A percentile compares a stretch with the other conserved stretches of the same genome.
Conservation (phyloP, 2,113 vertebrate species). For the Cricetomys ansorgei region DNA sequence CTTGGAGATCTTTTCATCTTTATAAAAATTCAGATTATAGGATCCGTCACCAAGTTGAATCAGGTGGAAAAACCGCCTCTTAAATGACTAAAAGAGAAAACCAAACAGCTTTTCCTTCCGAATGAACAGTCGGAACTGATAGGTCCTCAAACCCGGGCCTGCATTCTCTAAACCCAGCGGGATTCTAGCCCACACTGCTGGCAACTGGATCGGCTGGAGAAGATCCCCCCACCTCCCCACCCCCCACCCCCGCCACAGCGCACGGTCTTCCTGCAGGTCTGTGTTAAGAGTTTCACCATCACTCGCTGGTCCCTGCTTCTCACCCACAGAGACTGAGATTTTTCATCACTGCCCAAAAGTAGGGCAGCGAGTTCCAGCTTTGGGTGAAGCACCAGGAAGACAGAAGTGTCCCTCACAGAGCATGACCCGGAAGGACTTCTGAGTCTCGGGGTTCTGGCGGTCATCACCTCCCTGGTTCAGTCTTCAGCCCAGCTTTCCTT, state of each 20-base stretch:
- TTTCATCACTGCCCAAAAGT: slow-evolving; percentile 16
- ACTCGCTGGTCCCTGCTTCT: not conserved
- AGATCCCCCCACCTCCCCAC: not conserved
- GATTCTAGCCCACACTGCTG: not conserved
- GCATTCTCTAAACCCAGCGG: not conserved
- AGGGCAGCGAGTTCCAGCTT: not conserved
- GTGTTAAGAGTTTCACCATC: not conserved
- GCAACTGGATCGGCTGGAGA: not conserved
- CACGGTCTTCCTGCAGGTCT: not conserved
- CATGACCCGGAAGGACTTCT: not conserved
- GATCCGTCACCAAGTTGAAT: slow-evolving; percentile 98
- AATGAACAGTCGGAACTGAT: not conserved
- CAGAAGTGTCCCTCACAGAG: not conserved
- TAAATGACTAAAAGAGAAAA: slow-evolving; percentile 93
- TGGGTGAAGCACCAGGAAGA: not conserved
- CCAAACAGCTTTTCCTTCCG: not conserved
- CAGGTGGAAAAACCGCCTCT: slow-evolving; percentile 98
- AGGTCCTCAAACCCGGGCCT: not conserved
- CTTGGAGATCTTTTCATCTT: slow-evolving; percentile 99
- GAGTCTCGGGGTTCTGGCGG: not conserved
- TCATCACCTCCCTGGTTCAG: not conserved
- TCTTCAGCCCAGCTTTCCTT: not conserved
- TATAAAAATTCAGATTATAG: slow-evolving; percentile 99
- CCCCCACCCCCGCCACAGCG: no score
- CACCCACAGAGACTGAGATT: slow-evolving; percentile 2